Evolutionary conservation across 2,113 vertebrate species (phyloP), one percentile per base, ranked within the genome.

Genomic region (Elephantulus edwardii): DNA sequence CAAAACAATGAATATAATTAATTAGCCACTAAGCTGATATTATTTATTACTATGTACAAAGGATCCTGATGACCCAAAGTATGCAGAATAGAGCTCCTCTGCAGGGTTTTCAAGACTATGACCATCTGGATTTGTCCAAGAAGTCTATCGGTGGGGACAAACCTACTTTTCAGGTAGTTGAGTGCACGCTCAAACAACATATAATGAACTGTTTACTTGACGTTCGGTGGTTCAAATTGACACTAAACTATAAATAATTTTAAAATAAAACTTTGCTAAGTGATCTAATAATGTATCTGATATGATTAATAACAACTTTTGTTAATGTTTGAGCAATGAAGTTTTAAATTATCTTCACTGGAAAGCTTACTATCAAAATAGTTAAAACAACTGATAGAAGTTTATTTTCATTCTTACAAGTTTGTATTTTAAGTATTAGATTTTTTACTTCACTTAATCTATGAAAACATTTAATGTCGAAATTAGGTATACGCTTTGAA

Each of bases 361-460:
- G 50, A 71, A 89, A 77, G 33, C n/a, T 81, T 52, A 76, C 46
- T 76, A 77, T 28, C 12, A 64, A 81, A 74, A 88, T 50, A 90
- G 80, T 80, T 28, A 88, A 56, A 44, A 76, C 17, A 82, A 82
- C 10, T 77, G 16, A 22, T 50, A 66, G 85, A 40, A 93, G 76
- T 17, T 85, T 64, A 64, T 46, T 87, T 89, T 75, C 66, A 54
- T 81, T 85, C n/a, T 33, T 50, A 38, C 46, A 89, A 35, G 74
- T 22, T 75, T n/a, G n/a, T n/a, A n/a, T n/a, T n/a, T n/a, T n/a
- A n/a, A n/a, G n/a, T n/a, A n/a, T n/a, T n/a, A n/a, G n/a, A n/a
- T n/a, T n/a, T n/a, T n/a, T n/a, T n/a, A n/a, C n/a, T n/a, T n/a
- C n/a, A n/a, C n/a, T n/a, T n/a, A n/a, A n/a, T n/a, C n/a, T n/a